phyloP scores from a whole-genome alignment of 2,797 vertebrate species.

The Amphiprion clarkii region DNA sequence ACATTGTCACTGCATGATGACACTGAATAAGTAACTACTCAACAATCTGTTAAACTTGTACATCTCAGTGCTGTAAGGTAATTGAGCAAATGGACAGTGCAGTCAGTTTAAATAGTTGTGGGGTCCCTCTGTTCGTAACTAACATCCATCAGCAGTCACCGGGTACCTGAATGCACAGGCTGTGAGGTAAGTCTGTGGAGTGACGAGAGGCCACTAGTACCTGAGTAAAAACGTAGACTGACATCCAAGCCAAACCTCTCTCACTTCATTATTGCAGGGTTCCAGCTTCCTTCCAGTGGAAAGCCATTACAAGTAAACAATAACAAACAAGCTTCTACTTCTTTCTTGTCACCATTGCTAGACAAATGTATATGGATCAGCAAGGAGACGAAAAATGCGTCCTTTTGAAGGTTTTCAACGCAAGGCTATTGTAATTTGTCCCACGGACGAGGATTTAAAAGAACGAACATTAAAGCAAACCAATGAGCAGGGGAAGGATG shows the following conservation, averaged over 20 bases:
- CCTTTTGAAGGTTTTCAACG: constrained; percentile 98
- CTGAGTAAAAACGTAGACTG: constrained; percentile 84
- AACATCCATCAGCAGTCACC: constrained; percentile 26
- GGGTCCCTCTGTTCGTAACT: constrained; percentile 65
- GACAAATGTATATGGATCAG: constrained; percentile 98
- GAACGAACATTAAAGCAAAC: constrained; percentile 94
- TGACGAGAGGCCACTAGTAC: constrained; percentile 83
- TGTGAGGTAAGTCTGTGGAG: constrained; percentile 81
- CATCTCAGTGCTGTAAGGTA: not conserved
- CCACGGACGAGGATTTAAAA: constrained; percentile 95
- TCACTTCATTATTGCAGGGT: constrained; percentile 89
- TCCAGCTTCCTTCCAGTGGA: constrained; percentile 88
- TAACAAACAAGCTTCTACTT: constrained; percentile 88
- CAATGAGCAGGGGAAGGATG: constrained; percentile 96
- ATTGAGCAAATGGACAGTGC: not conserved
- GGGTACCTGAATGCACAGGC: not conserved
- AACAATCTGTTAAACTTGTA: not conserved
- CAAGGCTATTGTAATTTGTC: constrained; percentile 97
- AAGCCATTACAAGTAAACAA: constrained; percentile 88
- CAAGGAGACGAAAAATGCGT: constrained; percentile 98
- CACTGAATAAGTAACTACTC: not conserved
- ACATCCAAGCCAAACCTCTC: constrained; percentile 86
- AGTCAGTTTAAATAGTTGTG: constrained; percentile 3
- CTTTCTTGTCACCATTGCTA: constrained; percentile 91
- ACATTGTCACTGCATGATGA: not conserved